A percentile compares a stretch with the other conserved stretches of the same genome.
Evolutionary conservation across 2,888 invertebrate species (phyloP).

Genomic region (Drosophila paramelanica): DNA sequence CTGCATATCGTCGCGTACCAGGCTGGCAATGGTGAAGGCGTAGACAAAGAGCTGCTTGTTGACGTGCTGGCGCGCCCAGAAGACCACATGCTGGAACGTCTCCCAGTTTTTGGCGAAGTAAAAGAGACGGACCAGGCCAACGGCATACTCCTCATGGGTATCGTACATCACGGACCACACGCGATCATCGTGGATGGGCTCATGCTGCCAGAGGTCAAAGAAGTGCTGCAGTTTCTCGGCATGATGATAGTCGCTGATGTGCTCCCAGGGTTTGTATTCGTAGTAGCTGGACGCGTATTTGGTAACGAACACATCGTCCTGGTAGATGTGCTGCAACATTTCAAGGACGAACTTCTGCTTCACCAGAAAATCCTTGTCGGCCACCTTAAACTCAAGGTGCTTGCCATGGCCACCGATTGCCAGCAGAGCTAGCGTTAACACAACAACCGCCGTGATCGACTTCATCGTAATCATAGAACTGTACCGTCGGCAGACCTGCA

Average conservation of each 20-base stretch:
- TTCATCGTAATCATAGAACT: constrained; percentile 76
- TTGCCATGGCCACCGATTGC: constrained; percentile 72
- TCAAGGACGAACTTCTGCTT: constrained; percentile 86
- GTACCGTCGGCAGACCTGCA: constrained; percentile 24
- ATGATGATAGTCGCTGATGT: constrained; percentile 87
- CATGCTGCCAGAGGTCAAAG: constrained; percentile 86
- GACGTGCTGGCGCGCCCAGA: constrained; percentile 88
- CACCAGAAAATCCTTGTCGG: constrained; percentile 86
- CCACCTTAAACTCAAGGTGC: constrained; percentile 83
- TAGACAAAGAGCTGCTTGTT: constrained; percentile 89
- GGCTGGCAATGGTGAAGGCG: constrained; percentile 87
- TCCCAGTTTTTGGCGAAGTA: constrained; percentile 90
- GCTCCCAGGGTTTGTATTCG: constrained; percentile 87
- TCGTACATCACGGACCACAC: constrained; percentile 78
- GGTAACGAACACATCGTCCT: constrained; percentile 86
- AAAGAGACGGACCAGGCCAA: constrained; percentile 88
- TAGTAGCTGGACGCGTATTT: constrained; percentile 86
- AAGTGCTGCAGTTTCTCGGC: constrained; percentile 87
- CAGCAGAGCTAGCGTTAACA: constrained; percentile 73
- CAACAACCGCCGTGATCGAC: constrained; percentile 81
- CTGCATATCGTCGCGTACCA: constrained; percentile 87
- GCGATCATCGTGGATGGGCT: constrained; percentile 82
- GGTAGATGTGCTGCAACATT: constrained; percentile 87
- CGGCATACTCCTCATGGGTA: constrained; percentile 86
- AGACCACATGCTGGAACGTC: constrained; percentile 90